Conservation (phyloP, 37 sponge, comb jelly and placozoan species). For the Diacarnus erythraeanus region DNA sequence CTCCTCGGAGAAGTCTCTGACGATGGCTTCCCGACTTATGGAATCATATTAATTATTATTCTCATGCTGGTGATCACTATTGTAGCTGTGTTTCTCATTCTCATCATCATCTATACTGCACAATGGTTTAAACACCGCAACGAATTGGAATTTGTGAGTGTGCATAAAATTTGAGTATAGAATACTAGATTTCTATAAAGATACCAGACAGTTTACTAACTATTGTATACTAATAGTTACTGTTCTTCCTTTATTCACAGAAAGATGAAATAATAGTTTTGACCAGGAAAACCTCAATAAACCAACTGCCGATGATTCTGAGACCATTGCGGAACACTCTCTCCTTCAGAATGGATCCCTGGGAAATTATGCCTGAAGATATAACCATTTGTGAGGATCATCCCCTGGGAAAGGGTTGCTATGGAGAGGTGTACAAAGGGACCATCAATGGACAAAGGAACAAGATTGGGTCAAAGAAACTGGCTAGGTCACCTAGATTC, state of each 20-base stretch:
- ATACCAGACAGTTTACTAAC: neutral
- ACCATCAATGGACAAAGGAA: neutral
- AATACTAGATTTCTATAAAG: too few species aligned
- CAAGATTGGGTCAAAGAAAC: neutral
- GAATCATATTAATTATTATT: neutral
- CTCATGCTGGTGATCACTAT: neutral
- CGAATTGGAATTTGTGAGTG: neutral
- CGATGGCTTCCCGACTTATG: conserved; percentile 7
- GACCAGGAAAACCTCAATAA: neutral
- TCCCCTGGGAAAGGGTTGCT: conserved; percentile 60
- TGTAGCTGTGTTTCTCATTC: neutral
- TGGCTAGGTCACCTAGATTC: neutral
- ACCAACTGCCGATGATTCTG: neutral
- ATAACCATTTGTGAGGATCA: conserved; percentile 35
- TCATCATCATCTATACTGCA: neutral
- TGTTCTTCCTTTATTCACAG: neutral
- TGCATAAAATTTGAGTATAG: neutral
- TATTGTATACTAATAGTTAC: neutral
- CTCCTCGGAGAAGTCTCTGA: too few species aligned
- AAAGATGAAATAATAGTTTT: neutral
- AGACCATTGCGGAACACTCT: neutral
- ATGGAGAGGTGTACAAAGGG: conserved; percentile 74
- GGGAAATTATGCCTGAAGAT: conserved; percentile 47
- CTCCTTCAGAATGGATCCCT: conserved; percentile 40
- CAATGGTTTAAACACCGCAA: neutral